phyloP scores from a whole-genome alignment of 2,113 vertebrate genomes.

The Elaphurus davidianus region DNA sequence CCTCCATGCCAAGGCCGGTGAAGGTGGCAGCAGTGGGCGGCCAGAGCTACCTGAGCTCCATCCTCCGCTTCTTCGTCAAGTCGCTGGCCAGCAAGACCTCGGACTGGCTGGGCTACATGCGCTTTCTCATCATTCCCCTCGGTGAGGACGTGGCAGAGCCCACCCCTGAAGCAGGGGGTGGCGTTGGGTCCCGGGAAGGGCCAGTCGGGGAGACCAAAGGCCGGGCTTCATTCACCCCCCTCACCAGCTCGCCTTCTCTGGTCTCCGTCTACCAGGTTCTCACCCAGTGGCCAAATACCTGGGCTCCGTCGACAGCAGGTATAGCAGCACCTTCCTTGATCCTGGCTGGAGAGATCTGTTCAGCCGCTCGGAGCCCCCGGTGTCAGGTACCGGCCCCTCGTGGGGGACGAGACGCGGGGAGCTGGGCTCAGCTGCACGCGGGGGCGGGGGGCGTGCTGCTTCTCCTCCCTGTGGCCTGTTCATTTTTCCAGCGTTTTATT shows the following conservation, averaged over 20 bases:
- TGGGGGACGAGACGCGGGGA: background rate
- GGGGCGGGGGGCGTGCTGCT: rapidly evolving
- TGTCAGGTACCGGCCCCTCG: slow-evolving; percentile 78
- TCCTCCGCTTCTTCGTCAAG: slow-evolving; percentile 92
- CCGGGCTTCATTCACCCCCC: background rate
- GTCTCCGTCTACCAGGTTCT: slow-evolving; percentile 81
- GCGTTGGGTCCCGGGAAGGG: background rate
- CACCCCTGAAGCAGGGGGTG: background rate
- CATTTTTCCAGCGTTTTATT: background rate
- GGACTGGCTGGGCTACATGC: slow-evolving; percentile 92
- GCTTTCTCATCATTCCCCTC: slow-evolving; percentile 91
- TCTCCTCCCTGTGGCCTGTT: background rate
- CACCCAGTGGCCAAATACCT: slow-evolving; percentile 92
- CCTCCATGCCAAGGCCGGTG: slow-evolving; percentile 89
- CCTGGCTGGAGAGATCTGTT: slow-evolving; percentile 90
- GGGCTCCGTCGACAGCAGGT: slow-evolving; percentile 89
- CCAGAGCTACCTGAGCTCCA: slow-evolving; percentile 90
- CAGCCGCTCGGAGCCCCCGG: slow-evolving; percentile 87
- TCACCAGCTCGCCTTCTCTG: background rate
- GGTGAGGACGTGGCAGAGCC: slow-evolving; percentile 77
- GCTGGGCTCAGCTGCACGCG: background rate
- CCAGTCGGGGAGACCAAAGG: background rate
- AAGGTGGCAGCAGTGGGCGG: slow-evolving; percentile 90
- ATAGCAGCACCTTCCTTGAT: slow-evolving; percentile 89
- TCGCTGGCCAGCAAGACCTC: slow-evolving; percentile 92